These are phyloP conservation scores for Leguminivora glycinivorella DNA, from an alignment of 1,140 invertebrate genomes.

Conservation along the genomic window DNA sequence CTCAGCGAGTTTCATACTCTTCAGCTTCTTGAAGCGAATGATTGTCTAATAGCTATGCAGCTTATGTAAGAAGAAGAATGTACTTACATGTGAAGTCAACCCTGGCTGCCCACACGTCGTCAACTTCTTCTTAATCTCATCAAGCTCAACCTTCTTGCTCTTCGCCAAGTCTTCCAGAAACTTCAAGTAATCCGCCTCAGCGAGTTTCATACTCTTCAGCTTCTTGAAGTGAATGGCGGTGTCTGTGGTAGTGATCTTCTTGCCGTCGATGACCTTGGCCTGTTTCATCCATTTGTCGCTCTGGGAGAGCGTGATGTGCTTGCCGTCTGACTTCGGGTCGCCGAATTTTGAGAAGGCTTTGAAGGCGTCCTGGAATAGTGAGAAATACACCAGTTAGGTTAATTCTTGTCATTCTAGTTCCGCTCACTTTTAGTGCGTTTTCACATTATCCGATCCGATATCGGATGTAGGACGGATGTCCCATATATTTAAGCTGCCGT, in stretches of 20 bases:
- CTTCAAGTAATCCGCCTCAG: conserved; percentile 87
- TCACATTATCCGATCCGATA: too few relatives aligned
- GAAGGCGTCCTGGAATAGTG: conserved; percentile 75
- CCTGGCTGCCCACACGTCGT: conserved; percentile 88
- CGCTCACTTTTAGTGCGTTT: too few relatives aligned
- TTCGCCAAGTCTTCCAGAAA: conserved; percentile 90
- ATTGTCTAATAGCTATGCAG: background rate
- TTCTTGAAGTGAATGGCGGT: conserved; percentile 94
- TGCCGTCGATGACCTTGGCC: conserved; percentile 92
- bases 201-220: conserved; percentile 88
- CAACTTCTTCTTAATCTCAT: conserved; percentile 89
- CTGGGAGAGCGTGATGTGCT: conserved; percentile 91
- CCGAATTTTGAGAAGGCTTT: conserved; percentile 92
- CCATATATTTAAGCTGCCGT: too few relatives aligned
- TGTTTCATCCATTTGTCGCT: conserved; percentile 98
- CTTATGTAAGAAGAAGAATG: background rate
- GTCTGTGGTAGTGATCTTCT: conserved; percentile 93
- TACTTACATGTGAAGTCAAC: conserved; percentile 65
- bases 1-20: conserved; percentile 85
- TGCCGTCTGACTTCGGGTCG: conserved; percentile 91
- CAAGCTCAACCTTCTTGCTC: conserved; percentile 86
- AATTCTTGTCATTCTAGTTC: too few relatives aligned
- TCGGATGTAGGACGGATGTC: too few relatives aligned
- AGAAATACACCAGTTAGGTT: too few relatives aligned
- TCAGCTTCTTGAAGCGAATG: conserved; percentile 93